phyloP scores from a whole-genome alignment of 2,113 vertebrate species.

The Oenanthe oenanthe region DNA sequence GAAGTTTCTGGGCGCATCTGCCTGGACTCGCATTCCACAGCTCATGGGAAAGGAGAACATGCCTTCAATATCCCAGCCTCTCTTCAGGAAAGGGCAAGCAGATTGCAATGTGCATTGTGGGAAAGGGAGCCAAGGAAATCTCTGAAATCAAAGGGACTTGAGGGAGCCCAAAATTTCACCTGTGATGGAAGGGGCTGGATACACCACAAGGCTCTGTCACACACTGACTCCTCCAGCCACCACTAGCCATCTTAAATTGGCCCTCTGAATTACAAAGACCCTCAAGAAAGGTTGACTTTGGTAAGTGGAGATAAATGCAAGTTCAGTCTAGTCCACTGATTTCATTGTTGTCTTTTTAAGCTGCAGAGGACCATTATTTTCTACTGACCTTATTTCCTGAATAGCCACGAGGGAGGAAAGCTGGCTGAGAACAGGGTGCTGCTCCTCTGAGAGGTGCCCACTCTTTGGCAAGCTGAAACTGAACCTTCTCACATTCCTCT shows the following conservation, averaged over 20 bases:
- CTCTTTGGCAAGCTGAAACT: background rate
- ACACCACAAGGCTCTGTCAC: background rate
- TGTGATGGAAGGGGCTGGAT: background rate
- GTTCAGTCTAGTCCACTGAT: background rate
- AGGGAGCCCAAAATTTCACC: background rate
- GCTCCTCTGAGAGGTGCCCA: background rate
- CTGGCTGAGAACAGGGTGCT: background rate
- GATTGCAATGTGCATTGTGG: background rate
- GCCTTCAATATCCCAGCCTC: background rate
- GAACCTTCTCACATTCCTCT: background rate
- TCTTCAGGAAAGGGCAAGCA: background rate
- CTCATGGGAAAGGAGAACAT: background rate
- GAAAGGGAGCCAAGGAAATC: background rate
- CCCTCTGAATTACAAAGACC: background rate
- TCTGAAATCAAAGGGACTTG: background rate
- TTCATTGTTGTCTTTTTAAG: background rate
- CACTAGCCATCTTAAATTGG: background rate
- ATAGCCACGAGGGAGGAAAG: background rate
- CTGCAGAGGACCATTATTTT: background rate
- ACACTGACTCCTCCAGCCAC: background rate
- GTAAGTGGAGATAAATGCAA: background rate
- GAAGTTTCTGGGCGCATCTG: background rate
- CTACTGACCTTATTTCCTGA: background rate
- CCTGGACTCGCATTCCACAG: background rate
- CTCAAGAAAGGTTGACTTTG: background rate